Evolutionary conservation across 2,888 invertebrate genomes (phyloP).

Genomic region (Deilephila porcellus): DNA sequence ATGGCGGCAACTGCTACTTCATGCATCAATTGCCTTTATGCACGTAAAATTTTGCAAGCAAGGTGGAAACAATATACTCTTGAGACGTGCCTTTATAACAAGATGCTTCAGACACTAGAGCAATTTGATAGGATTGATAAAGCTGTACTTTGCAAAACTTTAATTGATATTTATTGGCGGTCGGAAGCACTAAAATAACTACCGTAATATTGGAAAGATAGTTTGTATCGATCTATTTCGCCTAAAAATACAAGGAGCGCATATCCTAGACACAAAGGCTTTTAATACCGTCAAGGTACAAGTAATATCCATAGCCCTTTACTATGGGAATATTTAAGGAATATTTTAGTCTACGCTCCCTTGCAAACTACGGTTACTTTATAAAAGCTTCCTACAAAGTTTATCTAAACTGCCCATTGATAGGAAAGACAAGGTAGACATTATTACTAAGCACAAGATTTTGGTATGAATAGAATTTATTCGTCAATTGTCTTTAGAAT

Average conservation of each 20-base stretch:
- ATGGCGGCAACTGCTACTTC: too few species aligned
- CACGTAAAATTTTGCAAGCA: too few species aligned
- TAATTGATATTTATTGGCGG: too few species aligned
- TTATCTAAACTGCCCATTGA: slow-evolving; percentile 22
- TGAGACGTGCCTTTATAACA: too few species aligned
- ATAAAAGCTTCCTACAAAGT: slow-evolving; percentile 20
- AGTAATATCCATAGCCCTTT: background rate
- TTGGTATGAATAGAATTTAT: slow-evolving; percentile 23
- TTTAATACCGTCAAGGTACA: slow-evolving; percentile 7
- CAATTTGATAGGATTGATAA: too few species aligned
- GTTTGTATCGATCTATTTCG: background rate
- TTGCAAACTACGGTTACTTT: slow-evolving; percentile 17
- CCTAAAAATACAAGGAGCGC: slow-evolving; percentile 2
- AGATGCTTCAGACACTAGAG: too few species aligned
- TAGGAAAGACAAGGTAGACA: background rate
- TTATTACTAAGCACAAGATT: background rate
- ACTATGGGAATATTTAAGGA: slow-evolving; percentile 9
- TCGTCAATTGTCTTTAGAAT: slow-evolving; percentile 1
- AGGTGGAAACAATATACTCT: too few species aligned
- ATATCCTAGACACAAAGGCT: background rate
- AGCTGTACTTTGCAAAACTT: too few species aligned
- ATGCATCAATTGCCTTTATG: too few species aligned
- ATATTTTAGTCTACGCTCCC: slow-evolving; percentile 17
- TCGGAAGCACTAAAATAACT: too few species aligned
- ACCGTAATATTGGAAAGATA: too few species aligned